phyloP scores from a whole-genome alignment of 1,140 invertebrate genomes.

The Stegodyphus mimosarum region DNA sequence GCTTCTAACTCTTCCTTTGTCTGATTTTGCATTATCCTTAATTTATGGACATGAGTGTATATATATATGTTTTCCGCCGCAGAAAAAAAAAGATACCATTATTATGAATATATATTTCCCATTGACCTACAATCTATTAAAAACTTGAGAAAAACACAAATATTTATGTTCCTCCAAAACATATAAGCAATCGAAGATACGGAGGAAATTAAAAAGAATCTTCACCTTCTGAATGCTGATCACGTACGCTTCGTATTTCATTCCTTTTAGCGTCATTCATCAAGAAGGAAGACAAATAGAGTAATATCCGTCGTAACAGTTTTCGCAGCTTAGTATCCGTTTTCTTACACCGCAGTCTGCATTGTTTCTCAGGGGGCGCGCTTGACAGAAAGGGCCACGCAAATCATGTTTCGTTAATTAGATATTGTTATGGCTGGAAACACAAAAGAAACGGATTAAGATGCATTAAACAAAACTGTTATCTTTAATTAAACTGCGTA shows the following conservation, averaged over 20 bases:
- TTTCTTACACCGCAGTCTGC: slow-evolving; percentile 20
- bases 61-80: too few relatives aligned
- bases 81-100: too few relatives aligned
- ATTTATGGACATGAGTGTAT: too few relatives aligned
- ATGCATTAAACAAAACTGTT: background rate
- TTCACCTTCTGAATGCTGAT: too few relatives aligned
- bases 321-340: slow-evolving; percentile 19
- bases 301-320: slow-evolving; percentile 36
- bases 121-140: too few relatives aligned
- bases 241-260: slow-evolving; percentile 49
- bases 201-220: too few relatives aligned
- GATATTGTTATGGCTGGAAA: slow-evolving; percentile 12
- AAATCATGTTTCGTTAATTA: slow-evolving; percentile 28
- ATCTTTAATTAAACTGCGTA: slow-evolving; percentile 3
- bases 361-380: background rate
- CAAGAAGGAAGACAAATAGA: slow-evolving; percentile 36
- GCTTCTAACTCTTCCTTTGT: too few relatives aligned
- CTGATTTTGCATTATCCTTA: too few relatives aligned
- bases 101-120: too few relatives aligned
- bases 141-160: too few relatives aligned
- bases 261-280: background rate
- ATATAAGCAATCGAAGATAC: too few relatives aligned
- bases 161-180: too few relatives aligned
- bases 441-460: slow-evolving; percentile 40
- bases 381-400: background rate